Evolutionary conservation across 1,140 invertebrate species (phyloP).

Genomic region (Drosophila pseudoobscura): DNA sequence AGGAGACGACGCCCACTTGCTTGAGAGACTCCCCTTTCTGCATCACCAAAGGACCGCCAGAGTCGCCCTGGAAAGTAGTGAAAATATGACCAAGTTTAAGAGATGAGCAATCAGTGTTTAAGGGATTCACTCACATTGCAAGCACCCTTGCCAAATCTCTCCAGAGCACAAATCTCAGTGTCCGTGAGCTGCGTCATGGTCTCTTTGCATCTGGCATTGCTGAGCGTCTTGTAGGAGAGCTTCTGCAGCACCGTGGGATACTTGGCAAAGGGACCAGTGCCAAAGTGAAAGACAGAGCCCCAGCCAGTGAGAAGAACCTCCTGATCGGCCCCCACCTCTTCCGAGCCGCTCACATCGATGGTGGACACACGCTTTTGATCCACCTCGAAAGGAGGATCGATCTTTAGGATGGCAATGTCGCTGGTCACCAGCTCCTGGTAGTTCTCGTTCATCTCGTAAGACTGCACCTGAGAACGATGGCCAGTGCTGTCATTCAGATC

Average conservation of each 20-base stretch:
- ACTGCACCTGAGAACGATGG: conserved; percentile 58
- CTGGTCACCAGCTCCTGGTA: conserved; percentile 77
- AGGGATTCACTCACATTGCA: conserved; percentile 63
- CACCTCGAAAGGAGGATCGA: conserved; percentile 75
- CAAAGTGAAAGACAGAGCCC: conserved; percentile 79
- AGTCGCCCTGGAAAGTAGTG: conserved; percentile 86
- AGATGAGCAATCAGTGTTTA: neutral
- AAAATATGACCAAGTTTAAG: conserved; percentile 73
- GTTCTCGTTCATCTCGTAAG: conserved; percentile 75
- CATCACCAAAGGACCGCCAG: conserved; percentile 87
- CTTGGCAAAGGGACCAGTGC: conserved; percentile 70
- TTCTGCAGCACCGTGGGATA: conserved; percentile 71
- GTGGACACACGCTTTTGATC: conserved; percentile 62
- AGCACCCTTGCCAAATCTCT: conserved; percentile 83
- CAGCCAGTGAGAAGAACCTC: conserved; percentile 73
- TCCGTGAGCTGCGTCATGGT: conserved; percentile 75
- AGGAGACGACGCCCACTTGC: conserved; percentile 88
- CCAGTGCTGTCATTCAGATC: conserved; percentile 81
- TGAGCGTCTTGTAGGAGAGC: conserved; percentile 68
- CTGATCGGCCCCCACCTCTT: conserved; percentile 63
- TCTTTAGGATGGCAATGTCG: conserved; percentile 81
- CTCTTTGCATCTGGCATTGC: conserved; percentile 67
- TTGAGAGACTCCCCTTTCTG: conserved; percentile 51
- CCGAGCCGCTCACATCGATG: conserved; percentile 65
- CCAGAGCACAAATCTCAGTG: conserved; percentile 84